These are phyloP conservation scores for Thymelicus acteon DNA, from an alignment of 2,888 invertebrate genomes.

Conservation along the genomic window DNA sequence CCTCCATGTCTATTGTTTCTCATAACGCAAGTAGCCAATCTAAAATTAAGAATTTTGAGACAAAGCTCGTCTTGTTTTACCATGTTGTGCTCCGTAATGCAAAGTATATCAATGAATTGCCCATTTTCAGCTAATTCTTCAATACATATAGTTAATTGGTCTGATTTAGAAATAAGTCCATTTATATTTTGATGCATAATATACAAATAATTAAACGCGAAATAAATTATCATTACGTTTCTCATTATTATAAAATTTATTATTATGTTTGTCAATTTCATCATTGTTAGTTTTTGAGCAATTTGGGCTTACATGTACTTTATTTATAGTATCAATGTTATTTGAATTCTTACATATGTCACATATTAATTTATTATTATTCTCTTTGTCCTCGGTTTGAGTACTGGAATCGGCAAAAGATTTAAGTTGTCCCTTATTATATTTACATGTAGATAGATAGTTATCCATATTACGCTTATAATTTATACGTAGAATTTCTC, in stretches of 20 bases:
- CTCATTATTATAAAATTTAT: background rate
- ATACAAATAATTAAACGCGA: too few species aligned
- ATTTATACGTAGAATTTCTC: background rate
- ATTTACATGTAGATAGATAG: constrained; percentile 21
- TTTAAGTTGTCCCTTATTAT: constrained; percentile 43
- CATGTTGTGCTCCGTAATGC: too few species aligned
- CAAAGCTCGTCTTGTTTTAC: too few species aligned
- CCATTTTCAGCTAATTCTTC: too few species aligned
- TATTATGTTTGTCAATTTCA: background rate
- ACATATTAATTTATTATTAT: background rate
- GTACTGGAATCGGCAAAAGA: constrained; percentile 54
- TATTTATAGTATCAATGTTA: background rate
- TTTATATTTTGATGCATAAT: too few species aligned
- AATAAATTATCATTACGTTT: background rate
- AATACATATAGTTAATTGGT: too few species aligned
- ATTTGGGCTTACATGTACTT: background rate
- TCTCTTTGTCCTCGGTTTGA: constrained; percentile 46
- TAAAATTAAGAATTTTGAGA: too few species aligned
- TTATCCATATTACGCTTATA: constrained; percentile 1
- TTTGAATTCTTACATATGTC: background rate
- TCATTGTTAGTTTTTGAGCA: background rate
- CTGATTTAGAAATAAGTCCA: too few species aligned
- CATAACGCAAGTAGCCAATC: background rate
- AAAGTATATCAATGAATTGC: too few species aligned
- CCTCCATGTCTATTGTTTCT: constrained; percentile 3